Evolutionary conservation across 2,113 vertebrate species (phyloP).

Genomic region (Lasiurus borealis): DNA sequence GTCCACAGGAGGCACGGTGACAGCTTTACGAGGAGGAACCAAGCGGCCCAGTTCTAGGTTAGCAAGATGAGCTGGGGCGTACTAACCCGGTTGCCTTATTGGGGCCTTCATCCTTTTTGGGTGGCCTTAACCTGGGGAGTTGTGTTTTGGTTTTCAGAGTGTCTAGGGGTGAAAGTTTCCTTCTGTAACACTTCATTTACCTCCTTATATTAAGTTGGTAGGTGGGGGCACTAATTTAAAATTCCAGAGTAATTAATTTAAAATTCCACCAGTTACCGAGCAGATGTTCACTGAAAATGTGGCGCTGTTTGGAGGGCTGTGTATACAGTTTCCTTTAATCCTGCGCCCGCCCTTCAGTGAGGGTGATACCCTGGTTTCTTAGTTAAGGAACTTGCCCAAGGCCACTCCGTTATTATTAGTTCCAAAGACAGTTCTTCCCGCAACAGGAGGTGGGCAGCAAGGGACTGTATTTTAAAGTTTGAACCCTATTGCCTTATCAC

Average conservation of each 20-base stretch:
- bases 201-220: constrained; percentile 11
- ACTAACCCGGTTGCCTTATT: neutral
- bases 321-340: neutral
- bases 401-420: neutral
- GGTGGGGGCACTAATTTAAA: neutral
- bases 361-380: neutral
- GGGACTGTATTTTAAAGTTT: neutral
- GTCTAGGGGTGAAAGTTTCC: neutral
- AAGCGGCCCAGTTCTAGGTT: neutral
- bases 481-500: neutral
- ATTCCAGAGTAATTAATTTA: neutral
- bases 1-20: too few relatives aligned
- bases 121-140: neutral
- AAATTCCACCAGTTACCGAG: neutral
- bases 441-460: neutral
- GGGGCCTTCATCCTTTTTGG: neutral
- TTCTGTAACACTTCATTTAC: neutral
- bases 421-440: neutral
- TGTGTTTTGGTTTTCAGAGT: constrained; percentile 38
- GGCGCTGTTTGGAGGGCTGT: neutral
- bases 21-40: neutral
- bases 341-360: neutral
- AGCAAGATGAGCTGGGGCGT: neutral
- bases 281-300: neutral
- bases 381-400: neutral